Evolutionary conservation across 1,140 invertebrate species (phyloP), one percentile per base, ranked within the genome.

Genomic region (Drosophila tani): DNA sequence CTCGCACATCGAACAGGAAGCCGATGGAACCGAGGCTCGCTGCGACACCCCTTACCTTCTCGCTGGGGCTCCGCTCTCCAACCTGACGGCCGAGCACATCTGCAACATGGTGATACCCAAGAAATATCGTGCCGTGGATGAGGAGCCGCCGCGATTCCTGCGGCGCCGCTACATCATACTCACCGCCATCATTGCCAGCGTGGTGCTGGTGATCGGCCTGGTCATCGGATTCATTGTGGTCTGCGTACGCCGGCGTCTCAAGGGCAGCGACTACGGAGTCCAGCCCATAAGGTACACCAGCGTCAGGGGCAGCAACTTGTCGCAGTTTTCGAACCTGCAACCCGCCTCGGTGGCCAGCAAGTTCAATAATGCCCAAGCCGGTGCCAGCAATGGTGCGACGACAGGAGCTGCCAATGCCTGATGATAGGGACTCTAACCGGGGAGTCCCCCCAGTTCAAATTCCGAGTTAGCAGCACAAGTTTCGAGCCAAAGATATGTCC

Each of bases 211-310:
- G 8, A 62, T 92, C 0, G 92, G 92, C 8, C 64, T 93, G 43
- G 45, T 93, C 11, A 86, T 93, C 29, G 92, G 92, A 11, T 87
- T 93, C 60, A 69, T 79, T 19, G 88, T 93, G 11, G 90, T 81
- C 24, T 92, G 80, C 15, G 78, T 92, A 46, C 87, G 91, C 0
- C 76, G 91, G 8, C 75, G 91, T 0, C 74, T 92, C 17, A 92
- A 92, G 77, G 85, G 91, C 46, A 88, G 79, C 38, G 87, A 91
- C n/a, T 92, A 76, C 7, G 91, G 91, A 9, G 81, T 92, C 8
- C 88, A 92, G 46, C 92, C 92, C 35, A 93, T 93, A 41, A 73
- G 92, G 15, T 93, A 93, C 38, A 93, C 92, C 45, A 92, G 91
- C 32, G 92, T 93, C 0, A 64, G 92, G 12, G 85, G 91, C 56